Evolutionary conservation across 2,113 vertebrate species (phyloP).

Genomic region (Vireo altiloquus): DNA sequence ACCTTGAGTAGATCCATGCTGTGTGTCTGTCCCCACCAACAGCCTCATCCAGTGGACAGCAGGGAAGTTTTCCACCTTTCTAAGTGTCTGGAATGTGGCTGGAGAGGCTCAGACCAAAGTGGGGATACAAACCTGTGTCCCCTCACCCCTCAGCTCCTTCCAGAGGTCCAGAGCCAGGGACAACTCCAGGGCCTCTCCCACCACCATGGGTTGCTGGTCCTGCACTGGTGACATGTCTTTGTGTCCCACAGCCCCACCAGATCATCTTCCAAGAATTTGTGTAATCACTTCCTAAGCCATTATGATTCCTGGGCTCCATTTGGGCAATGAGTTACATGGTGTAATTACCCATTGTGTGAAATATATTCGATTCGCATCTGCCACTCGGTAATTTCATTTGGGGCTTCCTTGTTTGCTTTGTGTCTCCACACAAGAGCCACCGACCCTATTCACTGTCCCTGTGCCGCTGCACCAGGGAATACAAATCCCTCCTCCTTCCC

Average conservation of each 20-base stretch:
- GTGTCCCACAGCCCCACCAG: not conserved
- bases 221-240: accelerated
- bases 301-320: not conserved
- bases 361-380: not conserved
- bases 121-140: not conserved
- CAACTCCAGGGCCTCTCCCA: not conserved
- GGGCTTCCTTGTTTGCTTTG: conserved; percentile 38
- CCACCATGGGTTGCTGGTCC: accelerated
- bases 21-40: not conserved
- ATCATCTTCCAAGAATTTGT: not conserved
- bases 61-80: not conserved
- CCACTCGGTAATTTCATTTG: not conserved
- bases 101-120: no score
- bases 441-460: not conserved
- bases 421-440: conserved; percentile 15
- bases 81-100: accelerated
- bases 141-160: not conserved
- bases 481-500: not conserved
- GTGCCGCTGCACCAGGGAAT: not conserved
- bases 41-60: not conserved
- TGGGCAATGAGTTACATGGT: not conserved
- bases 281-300: not conserved
- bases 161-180: not conserved
- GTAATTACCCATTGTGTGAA: not conserved
- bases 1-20: accelerated